Evolutionary conservation across 2,888 invertebrate genomes (phyloP), one percentile per base, ranked within the genome.

Genomic region (Heliconius charithonia): DNA sequence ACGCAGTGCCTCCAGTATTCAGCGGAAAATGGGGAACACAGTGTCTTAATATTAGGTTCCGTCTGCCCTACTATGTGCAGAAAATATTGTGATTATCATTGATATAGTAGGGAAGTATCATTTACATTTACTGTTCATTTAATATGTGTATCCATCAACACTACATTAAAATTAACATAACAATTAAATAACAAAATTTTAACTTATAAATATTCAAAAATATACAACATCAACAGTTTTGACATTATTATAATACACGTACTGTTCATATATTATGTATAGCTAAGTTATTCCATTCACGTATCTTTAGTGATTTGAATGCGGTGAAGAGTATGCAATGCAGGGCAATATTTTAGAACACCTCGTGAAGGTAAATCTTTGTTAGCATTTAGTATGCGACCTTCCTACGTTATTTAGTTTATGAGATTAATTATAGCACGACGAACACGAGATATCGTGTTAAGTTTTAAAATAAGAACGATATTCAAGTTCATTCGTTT

Each of bases 391-490:
- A 27, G n/a, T 76, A 62, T 76, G 56, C 69, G 22, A 69, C 69
- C 32, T 70, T 76, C 41, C 19, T 56, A 69, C 67, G 6, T 37
- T 37, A 45, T 69, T 69, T 69, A 69, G 69, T 45, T 45, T 69
- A 16, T 45, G 25, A n/a, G 41, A 16, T 67, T 67, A 67, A 67
- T 67, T n/a, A 67, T 67, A 67, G 13, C 25, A 51, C 51, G 51
- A 51, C 51, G 6, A n/a, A 59, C n/a, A 9, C 59, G n/a, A 41
- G 9, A 25, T 10, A 10, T 41, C 37, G 67, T 67, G 67, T 67
- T 41, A 67, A 25, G 41, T 37, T 41, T 67, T 6, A n/a, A 25
- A 25, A 41, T n/a, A 67, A 41, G 25, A 27, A 63, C 27, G 13
- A 27, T 63, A 27, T 29, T 63, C 27, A 51, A 51, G 51, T 51